These are phyloP conservation scores for Ormyrus pomaceus DNA, from an alignment of 2,888 invertebrate species.

Conservation along the genomic window DNA sequence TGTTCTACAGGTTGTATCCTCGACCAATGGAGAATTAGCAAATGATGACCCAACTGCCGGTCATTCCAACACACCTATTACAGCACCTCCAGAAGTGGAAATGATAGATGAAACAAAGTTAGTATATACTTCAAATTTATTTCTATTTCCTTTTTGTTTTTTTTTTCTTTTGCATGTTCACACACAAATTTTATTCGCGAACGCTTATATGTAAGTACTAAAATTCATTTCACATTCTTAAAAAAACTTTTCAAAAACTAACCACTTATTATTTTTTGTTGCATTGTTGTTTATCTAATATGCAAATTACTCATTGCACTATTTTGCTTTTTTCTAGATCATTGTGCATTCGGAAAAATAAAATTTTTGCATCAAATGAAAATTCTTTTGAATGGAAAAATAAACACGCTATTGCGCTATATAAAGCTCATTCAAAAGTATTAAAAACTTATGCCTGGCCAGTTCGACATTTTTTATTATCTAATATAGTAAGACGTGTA, in stretches of 20 bases:
- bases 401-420: conserved; percentile 53
- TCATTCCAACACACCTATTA: conserved; percentile 98
- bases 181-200: not conserved
- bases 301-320: no score
- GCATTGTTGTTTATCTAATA: no score
- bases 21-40: conserved; percentile 96
- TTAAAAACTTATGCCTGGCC: conserved; percentile 61
- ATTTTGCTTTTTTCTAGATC: conserved; percentile 47
- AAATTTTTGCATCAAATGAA: conserved; percentile 16
- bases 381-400: conserved; percentile 44
- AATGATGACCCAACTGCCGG: conserved; percentile 97
- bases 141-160: not conserved
- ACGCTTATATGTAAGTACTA: not conserved
- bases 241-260: not conserved
- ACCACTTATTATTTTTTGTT: conserved; percentile 11
- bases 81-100: conserved; percentile 94
- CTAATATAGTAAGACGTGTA: conserved; percentile 61
- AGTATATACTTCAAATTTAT: conserved; percentile 78
- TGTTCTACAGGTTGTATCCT: conserved; percentile 90
- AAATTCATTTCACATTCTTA: not conserved
- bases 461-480: conserved; percentile 64
- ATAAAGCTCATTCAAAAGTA: conserved; percentile 55
- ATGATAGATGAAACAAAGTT: conserved; percentile 98
- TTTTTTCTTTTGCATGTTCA: conserved; percentile 4
- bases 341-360: conserved; percentile 17